Conservation (phyloP, 2,113 vertebrate genomes). For the Gila orcuttii region DNA sequence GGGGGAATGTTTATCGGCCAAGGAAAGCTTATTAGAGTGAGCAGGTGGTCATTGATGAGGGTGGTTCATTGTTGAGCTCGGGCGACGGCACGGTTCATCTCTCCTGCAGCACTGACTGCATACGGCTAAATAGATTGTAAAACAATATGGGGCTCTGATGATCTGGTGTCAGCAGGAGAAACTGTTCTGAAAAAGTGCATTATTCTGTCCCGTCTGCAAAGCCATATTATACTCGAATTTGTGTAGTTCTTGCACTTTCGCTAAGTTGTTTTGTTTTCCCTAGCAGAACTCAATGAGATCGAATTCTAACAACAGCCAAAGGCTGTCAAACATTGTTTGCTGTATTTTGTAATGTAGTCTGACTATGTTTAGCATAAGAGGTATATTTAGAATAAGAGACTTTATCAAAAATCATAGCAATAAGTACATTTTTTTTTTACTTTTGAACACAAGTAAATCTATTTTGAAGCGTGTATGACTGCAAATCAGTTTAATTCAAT, state of each 20-base stretch:
- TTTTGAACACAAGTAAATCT: too few relatives aligned
- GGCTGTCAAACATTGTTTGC: neutral
- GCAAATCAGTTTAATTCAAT: too few relatives aligned
- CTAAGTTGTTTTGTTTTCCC: neutral
- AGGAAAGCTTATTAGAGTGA: constrained; percentile 71
- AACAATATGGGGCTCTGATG: constrained; percentile 17
- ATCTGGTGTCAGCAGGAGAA: constrained; percentile 4
- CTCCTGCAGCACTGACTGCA: constrained; percentile 35
- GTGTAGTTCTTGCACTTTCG: neutral
- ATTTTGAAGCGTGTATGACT: neutral
- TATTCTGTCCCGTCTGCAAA: constrained; percentile 9
- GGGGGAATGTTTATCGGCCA: constrained; percentile 62
- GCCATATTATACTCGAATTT: neutral
- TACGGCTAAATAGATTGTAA: constrained; percentile 31
- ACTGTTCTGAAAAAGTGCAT: neutral
- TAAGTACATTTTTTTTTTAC: too few relatives aligned
- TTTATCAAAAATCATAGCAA: too few relatives aligned
- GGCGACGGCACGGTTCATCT: constrained; percentile 52
- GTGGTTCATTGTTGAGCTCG: constrained; percentile 67
- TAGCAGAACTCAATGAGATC: constrained; percentile 2
- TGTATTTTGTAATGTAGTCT: neutral
- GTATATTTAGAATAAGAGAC: too few relatives aligned
- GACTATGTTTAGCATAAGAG: neutral
- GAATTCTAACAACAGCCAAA: neutral
- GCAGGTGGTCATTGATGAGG: constrained; percentile 73